These are phyloP conservation scores for Artemisiospiza belli DNA, from an alignment of 2,113 vertebrate genomes.

Conservation along the genomic window DNA sequence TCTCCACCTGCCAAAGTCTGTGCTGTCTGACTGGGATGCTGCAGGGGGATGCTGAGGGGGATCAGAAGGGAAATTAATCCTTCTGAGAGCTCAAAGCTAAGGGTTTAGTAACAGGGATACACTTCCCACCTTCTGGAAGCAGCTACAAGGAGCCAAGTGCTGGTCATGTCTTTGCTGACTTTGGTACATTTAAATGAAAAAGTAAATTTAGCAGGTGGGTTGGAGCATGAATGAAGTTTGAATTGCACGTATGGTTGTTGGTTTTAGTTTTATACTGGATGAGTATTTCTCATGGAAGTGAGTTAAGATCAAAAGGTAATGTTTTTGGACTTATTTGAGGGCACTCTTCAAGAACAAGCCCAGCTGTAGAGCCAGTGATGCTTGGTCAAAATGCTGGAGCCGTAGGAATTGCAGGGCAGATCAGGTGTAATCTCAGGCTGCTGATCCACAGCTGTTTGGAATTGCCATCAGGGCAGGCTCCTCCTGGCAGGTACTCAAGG, in stretches of 20 bases:
- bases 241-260: background rate
- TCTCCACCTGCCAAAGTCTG: background rate
- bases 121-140: background rate
- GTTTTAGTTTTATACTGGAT: background rate
- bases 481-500: background rate
- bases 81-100: background rate
- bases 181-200: background rate
- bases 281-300: background rate
- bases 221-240: background rate
- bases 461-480: background rate
- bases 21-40: background rate
- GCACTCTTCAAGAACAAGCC: background rate
- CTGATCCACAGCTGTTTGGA: background rate
- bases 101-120: background rate
- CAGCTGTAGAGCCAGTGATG: background rate
- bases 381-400: background rate
- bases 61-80: background rate
- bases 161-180: background rate
- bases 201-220: background rate
- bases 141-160: background rate
- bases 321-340: fast-evolving
- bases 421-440: background rate
- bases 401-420: background rate
- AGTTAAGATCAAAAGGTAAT: background rate
- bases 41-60: background rate